Percentiles rank a stretch among this genome's conserved stretches.
These are phyloP conservation scores for Melinaea menophilus DNA, from an alignment of 2,888 invertebrate species.

Conservation along the genomic window DNA sequence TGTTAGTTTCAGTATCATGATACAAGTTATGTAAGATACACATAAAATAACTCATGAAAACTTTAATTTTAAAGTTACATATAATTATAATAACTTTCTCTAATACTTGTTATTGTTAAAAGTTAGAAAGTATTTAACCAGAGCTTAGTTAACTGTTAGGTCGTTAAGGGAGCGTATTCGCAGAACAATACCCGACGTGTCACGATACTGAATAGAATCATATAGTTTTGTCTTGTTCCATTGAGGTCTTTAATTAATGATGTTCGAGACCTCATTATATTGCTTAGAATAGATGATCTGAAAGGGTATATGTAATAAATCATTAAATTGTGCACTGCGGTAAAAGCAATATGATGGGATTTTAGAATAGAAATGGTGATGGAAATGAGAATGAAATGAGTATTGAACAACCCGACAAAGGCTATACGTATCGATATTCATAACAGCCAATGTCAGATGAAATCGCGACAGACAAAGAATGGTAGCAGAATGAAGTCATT, in stretches of 20 bases:
- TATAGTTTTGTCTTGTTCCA: constrained; percentile 28
- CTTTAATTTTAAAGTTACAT: neutral
- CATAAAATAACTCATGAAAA: no score
- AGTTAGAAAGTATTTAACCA: constrained; percentile 5
- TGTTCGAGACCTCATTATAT: constrained; percentile 23
- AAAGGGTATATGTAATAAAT: constrained; percentile 21
- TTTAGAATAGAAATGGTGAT: no score
- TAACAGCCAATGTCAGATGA: no score
- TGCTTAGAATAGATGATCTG: constrained; percentile 23
- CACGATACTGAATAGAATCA: constrained; percentile 23
- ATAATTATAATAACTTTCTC: neutral
- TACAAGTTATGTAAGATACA: constrained; percentile 10
- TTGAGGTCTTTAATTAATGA: constrained; percentile 29
- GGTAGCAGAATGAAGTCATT: no score
- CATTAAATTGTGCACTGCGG: constrained; percentile 20
- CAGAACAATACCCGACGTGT: constrained; percentile 36
- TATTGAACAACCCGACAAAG: no score
- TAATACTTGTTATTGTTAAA: neutral
- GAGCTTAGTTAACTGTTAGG: constrained; percentile 13
- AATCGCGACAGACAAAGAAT: no score
- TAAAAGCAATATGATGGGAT: no score
- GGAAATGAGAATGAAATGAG: no score
- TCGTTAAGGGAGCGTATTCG: constrained; percentile 44
- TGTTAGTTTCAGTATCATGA: constrained; percentile 51
- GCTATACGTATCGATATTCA: no score